phyloP scores from a whole-genome alignment of 2,113 vertebrate genomes.

The Microcebus griseorufus region DNA sequence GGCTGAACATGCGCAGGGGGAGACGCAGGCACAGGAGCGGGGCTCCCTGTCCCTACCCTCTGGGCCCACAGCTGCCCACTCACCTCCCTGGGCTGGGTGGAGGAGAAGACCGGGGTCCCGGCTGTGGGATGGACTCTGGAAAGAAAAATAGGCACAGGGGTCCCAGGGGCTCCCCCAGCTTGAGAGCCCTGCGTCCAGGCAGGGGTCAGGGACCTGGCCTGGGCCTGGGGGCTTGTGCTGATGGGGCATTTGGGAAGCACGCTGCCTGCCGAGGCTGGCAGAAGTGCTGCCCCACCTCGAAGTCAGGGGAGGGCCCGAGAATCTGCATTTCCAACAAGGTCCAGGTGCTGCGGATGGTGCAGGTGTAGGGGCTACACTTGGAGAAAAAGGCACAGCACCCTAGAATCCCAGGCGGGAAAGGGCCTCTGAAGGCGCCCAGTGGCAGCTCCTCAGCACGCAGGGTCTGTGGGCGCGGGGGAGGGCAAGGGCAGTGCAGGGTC shows the following conservation, averaged over 20 bases:
- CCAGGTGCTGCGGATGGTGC: not conserved
- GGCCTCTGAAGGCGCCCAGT: rapidly evolving
- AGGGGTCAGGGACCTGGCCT: not conserved
- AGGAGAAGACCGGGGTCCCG: rapidly evolving
- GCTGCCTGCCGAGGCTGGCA: not conserved
- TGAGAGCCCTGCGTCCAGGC: too few relatives aligned
- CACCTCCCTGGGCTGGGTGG: not conserved
- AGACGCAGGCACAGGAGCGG: too few relatives aligned
- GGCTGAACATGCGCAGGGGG: not conserved
- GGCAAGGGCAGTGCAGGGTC: not conserved
- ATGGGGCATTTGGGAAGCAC: not conserved
- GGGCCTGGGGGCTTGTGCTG: not conserved
- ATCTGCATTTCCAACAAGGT: not conserved
- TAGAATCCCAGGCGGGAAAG: rapidly evolving
- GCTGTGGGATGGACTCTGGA: not conserved
- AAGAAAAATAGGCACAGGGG: not conserved
- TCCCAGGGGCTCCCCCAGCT: not conserved
- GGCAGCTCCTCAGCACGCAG: not conserved
- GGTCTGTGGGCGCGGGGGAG: not conserved
- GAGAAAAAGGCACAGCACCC: not conserved
- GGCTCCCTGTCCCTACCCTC: not conserved
- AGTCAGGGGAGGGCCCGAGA: not conserved
- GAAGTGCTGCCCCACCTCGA: not conserved
- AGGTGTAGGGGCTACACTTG: not conserved
- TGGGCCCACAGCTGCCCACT: not conserved